Percentiles rank a stretch among this genome's conserved stretches.
Evolutionary conservation across 2,888 invertebrate genomes (phyloP).

Genomic region (Oscheius sp.): DNA sequence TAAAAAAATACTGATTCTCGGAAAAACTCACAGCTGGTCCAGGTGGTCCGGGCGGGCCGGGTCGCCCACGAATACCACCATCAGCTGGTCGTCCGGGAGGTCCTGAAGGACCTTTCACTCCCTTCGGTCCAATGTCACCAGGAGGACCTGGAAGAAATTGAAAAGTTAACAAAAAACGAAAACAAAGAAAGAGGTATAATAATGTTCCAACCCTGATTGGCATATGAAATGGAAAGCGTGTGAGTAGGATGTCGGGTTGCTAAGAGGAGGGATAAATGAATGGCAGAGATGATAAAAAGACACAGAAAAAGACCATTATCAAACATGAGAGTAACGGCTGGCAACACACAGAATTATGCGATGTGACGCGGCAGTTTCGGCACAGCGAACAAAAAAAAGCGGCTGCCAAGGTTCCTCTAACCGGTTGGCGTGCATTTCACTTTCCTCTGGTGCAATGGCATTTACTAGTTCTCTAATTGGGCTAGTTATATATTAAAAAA

Average conservation of each 20-base stretch:
- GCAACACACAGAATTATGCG: conserved; percentile 22
- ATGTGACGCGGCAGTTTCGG: conserved; percentile 20
- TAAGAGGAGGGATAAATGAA: neutral
- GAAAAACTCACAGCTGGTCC: conserved; percentile 38
- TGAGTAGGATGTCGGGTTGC: neutral
- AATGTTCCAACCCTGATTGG: too few relatives aligned
- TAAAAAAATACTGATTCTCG: conserved; percentile 14
- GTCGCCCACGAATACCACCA: conserved; percentile 39
- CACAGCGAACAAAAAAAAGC: conserved; percentile 1
- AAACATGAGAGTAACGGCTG: neutral
- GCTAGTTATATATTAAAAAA: neutral
- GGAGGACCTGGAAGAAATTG: conserved; percentile 45
- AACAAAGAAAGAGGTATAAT: neutral
- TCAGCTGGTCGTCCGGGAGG: conserved; percentile 37
- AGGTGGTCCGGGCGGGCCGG: conserved; percentile 42
- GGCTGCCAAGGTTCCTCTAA: conserved; percentile 23
- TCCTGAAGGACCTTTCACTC: conserved; percentile 43
- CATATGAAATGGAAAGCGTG: neutral
- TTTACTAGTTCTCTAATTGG: neutral
- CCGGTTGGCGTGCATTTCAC: conserved; percentile 23
- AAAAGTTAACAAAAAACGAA: neutral
- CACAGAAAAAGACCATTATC: neutral
- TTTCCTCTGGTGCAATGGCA: conserved; percentile 12
- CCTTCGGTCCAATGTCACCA: conserved; percentile 50
- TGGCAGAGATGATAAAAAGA: neutral